Percentiles rank a stretch among this genome's conserved stretches.
Evolutionary conservation across 2,888 invertebrate species (phyloP).

Genomic region (Euspilapteryx auroguttella): DNA sequence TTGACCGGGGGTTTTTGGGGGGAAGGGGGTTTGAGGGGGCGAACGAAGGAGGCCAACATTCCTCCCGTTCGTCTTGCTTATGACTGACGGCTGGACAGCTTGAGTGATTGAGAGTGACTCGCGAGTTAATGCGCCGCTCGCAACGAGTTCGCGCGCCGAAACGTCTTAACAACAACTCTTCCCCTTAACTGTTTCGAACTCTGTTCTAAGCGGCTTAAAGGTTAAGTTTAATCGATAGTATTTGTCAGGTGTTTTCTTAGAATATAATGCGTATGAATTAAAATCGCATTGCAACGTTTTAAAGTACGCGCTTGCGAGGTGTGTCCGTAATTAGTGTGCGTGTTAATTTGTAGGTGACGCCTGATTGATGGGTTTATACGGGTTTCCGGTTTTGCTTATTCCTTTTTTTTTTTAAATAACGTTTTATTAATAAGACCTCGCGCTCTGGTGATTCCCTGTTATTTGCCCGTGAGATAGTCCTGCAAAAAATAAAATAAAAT

Average conservation of each 20-base stretch:
- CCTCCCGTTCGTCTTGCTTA: constrained; percentile 57
- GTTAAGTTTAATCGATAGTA: no score
- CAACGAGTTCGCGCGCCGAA: constrained; percentile 17
- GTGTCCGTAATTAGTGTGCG: constrained; percentile 36
- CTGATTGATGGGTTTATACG: constrained; percentile 17
- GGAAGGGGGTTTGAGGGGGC: constrained; percentile 16
- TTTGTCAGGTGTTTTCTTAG: no score
- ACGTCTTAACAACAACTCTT: constrained; percentile 16
- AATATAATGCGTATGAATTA: constrained; percentile 36
- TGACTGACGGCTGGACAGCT: constrained; percentile 57
- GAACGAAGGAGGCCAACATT: constrained; percentile 40
- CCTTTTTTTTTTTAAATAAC: no score
- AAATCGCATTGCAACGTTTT: constrained; percentile 42
- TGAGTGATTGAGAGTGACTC: constrained; percentile 61
- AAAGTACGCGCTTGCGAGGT: constrained; percentile 31
- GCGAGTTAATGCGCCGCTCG: constrained; percentile 55
- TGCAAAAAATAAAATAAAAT: no score
- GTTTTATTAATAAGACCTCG: no score
- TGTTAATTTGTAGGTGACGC: constrained; percentile 17
- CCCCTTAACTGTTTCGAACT: no score
- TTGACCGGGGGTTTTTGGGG: constrained; percentile 8
- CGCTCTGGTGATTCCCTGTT: no score
- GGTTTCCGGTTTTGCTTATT: constrained; percentile 3
- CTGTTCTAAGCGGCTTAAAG: no score
- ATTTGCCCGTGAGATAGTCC: no score